These are phyloP conservation scores for Remorina albescens DNA, from an alignment of 2,797 vertebrate species.

Conservation along the genomic window DNA sequence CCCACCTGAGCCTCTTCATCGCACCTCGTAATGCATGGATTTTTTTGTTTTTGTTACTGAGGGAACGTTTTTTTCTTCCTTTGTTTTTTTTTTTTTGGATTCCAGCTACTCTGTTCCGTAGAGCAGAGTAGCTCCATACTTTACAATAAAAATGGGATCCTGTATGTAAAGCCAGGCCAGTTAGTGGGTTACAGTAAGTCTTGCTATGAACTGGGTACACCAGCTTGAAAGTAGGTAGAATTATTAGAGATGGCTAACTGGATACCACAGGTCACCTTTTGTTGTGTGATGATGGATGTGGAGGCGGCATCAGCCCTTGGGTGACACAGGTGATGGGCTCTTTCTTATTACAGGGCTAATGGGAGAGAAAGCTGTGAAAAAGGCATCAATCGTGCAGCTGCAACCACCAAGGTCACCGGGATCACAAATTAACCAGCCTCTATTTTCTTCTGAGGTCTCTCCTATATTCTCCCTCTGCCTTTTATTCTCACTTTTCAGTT, in stretches of 20 bases:
- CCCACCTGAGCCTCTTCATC: background rate
- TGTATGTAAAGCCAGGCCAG: background rate
- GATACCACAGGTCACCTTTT: constrained; percentile 50
- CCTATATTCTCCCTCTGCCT: background rate
- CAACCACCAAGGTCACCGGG: constrained; percentile 27
- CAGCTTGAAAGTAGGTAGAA: constrained; percentile 12
- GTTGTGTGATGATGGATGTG: constrained; percentile 54
- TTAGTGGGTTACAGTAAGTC: background rate
- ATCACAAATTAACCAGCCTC: constrained; percentile 30
- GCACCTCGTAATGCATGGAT: too few relatives aligned
- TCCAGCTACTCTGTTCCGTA: background rate
- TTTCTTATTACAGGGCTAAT: constrained; percentile 44
- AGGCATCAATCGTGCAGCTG: constrained; percentile 29
- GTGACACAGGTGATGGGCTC: constrained; percentile 49
- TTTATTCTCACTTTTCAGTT: background rate
- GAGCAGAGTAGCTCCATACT: too few relatives aligned
- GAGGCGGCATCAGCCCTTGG: constrained; percentile 34
- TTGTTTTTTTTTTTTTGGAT: background rate
- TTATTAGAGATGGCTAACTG: constrained; percentile 27
- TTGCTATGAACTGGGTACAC: background rate
- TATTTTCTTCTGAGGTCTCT: background rate
- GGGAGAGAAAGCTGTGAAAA: constrained; percentile 45
- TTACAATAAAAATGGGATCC: background rate
- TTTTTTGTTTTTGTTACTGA: background rate
- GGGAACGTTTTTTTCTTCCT: background rate